Percentiles rank a stretch among this genome's conserved stretches.
These are phyloP conservation scores for Drosophila prolongata DNA, from an alignment of 2,888 invertebrate species.

Conservation along the genomic window DNA sequence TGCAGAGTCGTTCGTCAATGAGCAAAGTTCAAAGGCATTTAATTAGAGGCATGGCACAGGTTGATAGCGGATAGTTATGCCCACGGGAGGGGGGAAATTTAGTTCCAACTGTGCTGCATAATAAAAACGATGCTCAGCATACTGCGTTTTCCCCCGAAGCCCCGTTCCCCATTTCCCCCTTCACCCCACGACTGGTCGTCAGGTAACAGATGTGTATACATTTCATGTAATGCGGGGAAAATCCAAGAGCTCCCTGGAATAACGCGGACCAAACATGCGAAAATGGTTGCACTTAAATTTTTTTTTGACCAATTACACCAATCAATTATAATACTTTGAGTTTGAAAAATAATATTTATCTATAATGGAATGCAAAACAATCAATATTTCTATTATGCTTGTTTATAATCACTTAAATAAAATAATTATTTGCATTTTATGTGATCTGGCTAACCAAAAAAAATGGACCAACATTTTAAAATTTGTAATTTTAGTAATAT, in stretches of 20 bases:
- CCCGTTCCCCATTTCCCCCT: not conserved
- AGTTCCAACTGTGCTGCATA: slow-evolving; percentile 18
- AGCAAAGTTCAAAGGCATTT: slow-evolving; percentile 40
- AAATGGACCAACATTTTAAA: no score
- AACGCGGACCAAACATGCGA: slow-evolving; percentile 71
- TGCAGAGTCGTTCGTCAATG: slow-evolving; percentile 16
- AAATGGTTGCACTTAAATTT: slow-evolving; percentile 8
- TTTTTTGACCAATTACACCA: no score
- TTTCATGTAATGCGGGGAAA: slow-evolving; percentile 49
- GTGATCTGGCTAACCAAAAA: no score
- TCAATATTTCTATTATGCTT: no score
- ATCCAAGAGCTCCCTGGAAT: slow-evolving; percentile 58
- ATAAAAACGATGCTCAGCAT: slow-evolving; percentile 46
- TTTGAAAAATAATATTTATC: no score
- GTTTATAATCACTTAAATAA: no score
- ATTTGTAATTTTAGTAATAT: no score
- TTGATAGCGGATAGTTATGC: slow-evolving; percentile 27
- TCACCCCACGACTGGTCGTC: slow-evolving; percentile 2
- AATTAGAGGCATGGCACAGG: slow-evolving; percentile 44
- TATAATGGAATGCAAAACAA: no score
- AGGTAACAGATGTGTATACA: slow-evolving; percentile 45
- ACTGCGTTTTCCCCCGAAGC: slow-evolving; percentile 10
- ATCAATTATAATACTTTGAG: no score
- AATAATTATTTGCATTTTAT: no score
- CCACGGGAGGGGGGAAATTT: not conserved